These are phyloP conservation scores for Parasteatoda tepidariorum DNA, from an alignment of 1,140 invertebrate species.

Conservation along the genomic window DNA sequence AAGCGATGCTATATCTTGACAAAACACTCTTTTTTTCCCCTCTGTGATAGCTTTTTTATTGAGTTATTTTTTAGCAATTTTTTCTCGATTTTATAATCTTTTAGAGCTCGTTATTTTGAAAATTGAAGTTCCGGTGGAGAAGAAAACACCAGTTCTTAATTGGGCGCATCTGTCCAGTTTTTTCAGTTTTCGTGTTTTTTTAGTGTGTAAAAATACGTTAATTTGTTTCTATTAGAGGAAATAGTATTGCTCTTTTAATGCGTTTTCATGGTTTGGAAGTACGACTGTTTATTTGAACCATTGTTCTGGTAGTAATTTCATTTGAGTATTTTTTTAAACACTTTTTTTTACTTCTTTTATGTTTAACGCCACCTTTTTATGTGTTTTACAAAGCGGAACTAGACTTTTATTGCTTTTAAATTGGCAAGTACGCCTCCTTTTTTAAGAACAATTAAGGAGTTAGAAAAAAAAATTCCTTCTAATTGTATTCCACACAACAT, in stretches of 20 bases:
- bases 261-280: background rate
- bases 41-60: background rate
- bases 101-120: background rate
- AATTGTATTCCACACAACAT: too few relatives aligned
- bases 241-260: constrained; percentile 14
- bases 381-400: background rate
- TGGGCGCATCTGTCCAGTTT: constrained; percentile 21
- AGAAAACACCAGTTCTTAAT: constrained; percentile 2
- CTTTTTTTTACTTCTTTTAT: background rate
- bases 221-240: constrained; percentile 24
- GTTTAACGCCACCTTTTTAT: background rate
- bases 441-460: background rate
- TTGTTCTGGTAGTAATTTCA: background rate
- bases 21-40: constrained; percentile 16
- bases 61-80: background rate
- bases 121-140: background rate
- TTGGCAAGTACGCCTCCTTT: background rate
- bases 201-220: constrained; percentile 18
- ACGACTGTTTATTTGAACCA: background rate
- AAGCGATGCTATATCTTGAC: constrained; percentile 15
- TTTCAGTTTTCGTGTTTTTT: too few relatives aligned
- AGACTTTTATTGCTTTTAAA: constrained; percentile 23
- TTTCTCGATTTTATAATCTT: background rate
- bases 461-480: too few relatives aligned
- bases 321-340: background rate